These are phyloP conservation scores for Erebia palarica DNA, from an alignment of 2,888 invertebrate species.

Conservation along the genomic window DNA sequence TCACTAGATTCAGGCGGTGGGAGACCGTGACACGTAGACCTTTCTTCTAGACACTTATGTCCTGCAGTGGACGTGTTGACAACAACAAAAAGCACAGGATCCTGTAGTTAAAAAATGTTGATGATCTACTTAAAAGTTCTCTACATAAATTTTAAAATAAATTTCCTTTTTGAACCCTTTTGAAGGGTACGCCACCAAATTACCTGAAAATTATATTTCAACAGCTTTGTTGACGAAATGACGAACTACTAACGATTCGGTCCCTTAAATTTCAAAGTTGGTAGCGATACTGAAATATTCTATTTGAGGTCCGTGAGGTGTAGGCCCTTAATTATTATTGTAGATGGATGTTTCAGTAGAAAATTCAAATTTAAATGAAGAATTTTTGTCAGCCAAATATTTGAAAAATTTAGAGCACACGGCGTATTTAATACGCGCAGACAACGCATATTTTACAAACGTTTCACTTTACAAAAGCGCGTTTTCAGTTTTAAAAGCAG, in stretches of 20 bases:
- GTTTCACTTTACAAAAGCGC: no score
- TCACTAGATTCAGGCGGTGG: no score
- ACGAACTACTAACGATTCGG: conserved; percentile 9
- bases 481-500: no score
- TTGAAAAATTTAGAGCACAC: neutral
- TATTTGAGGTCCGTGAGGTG: neutral
- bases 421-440: no score
- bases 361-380: neutral
- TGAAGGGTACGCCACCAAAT: conserved; percentile 3
- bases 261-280: conserved; percentile 4
- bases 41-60: no score
- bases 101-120: neutral
- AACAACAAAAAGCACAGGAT: neutral
- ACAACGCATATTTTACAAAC: no score
- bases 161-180: conserved; percentile 4
- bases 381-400: neutral
- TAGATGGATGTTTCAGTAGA: neutral
- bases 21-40: no score
- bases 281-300: conserved; percentile 11
- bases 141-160: neutral
- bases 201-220: conserved; percentile 7
- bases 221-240: neutral
- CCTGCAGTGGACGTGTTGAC: no score
- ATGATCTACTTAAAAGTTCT: neutral
- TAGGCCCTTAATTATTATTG: neutral